phyloP scores from a whole-genome alignment of 2,888 invertebrate genomes.

The Caenorhabditis uteleia region DNA sequence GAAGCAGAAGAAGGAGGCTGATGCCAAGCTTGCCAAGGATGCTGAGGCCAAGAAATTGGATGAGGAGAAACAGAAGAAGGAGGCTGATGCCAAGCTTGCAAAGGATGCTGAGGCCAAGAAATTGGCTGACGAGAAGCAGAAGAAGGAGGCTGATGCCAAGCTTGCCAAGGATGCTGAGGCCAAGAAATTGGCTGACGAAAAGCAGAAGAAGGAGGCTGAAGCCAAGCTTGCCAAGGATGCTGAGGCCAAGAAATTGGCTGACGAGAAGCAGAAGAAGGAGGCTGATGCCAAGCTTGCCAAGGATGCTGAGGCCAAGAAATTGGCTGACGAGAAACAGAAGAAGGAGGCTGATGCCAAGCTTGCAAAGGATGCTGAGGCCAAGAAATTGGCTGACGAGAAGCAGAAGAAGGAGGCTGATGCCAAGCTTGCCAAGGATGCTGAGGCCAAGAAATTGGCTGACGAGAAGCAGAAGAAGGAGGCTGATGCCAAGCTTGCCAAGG shows the following conservation, averaged over 20 bases:
- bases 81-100: background rate
- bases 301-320: conserved; percentile 6
- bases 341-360: conserved; percentile 8
- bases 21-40: background rate
- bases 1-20: background rate
- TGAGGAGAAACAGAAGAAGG: background rate
- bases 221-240: background rate
- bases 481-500: background rate
- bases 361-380: conserved; percentile 1
- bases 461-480: conserved; percentile 1
- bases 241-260: conserved; percentile 1
- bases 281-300: conserved; percentile 3
- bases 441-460: background rate
- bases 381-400: background rate
- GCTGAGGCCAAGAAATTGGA: background rate
- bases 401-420: conserved; percentile 1
- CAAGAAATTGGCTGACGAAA: background rate
- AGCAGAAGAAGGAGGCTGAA: conserved; percentile 1
- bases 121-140: background rate
- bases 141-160: conserved; percentile 1
- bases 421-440: background rate
- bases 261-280: conserved; percentile 6
- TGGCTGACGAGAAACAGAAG: background rate
- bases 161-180: background rate
- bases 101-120: background rate